These are phyloP conservation scores for Paragorgia papillata DNA, from an alignment of 92 coral and sea anemone species.

Conservation along the genomic window DNA sequence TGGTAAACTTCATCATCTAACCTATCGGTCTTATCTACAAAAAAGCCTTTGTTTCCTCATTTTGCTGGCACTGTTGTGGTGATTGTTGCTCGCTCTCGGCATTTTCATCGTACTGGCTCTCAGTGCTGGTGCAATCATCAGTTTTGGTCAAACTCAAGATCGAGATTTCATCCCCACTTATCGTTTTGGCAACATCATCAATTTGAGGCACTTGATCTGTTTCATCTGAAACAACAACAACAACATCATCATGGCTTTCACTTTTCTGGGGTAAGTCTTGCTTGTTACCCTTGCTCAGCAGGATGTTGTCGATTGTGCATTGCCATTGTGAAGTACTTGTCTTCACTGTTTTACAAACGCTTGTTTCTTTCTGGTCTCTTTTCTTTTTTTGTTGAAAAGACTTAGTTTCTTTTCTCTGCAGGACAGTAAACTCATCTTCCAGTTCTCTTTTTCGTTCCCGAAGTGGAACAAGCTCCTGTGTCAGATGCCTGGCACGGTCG, in stretches of 20 bases:
- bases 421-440: too few relatives aligned
- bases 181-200: background rate
- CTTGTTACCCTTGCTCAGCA: constrained; percentile 29
- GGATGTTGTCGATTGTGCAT: constrained; percentile 3
- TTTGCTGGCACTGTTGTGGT: background rate
- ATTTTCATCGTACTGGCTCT: background rate
- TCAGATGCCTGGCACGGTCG: constrained; percentile 53
- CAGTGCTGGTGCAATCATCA: background rate
- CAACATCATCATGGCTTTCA: constrained; percentile 23
- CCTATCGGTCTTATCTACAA: too few relatives aligned
- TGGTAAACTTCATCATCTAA: constrained; percentile 35
- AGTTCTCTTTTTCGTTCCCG: too few relatives aligned
- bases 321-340: background rate
- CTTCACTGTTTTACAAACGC: constrained; percentile 6
- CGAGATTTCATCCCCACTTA: background rate
- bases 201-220: background rate
- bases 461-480: constrained; percentile 56
- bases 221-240: background rate
- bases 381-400: constrained; percentile 52
- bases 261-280: constrained; percentile 42
- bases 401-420: constrained; percentile 57
- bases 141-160: background rate
- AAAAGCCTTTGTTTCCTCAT: background rate
- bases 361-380: background rate
- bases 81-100: background rate